These are phyloP conservation scores for Pediacus dermestoides DNA, from an alignment of 2,888 invertebrate species.

Conservation along the genomic window DNA sequence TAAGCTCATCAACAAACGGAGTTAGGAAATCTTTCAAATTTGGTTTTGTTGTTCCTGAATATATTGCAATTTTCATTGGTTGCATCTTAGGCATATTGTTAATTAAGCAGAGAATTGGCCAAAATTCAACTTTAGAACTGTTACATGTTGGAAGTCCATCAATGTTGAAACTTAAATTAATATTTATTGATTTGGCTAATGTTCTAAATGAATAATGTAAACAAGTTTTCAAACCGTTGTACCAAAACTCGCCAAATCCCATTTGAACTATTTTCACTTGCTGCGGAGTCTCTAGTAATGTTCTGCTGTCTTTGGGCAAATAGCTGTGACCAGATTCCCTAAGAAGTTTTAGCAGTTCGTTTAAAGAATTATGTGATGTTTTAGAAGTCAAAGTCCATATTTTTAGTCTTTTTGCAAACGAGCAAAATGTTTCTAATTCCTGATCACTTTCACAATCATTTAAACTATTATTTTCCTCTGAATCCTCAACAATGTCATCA, in stretches of 20 bases:
- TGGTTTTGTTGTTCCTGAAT: constrained; percentile 25
- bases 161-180: constrained; percentile 17
- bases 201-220: constrained; percentile 10
- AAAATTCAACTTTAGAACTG: constrained; percentile 19
- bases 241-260: constrained; percentile 18
- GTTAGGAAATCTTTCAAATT: constrained; percentile 15
- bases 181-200: constrained; percentile 11
- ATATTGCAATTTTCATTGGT: constrained; percentile 22
- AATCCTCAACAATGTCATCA: too few species aligned
- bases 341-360: not conserved
- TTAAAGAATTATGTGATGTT: not conserved
- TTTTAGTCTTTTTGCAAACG: not conserved
- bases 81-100: constrained; percentile 15
- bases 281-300: constrained; percentile 16
- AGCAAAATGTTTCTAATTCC: too few species aligned
- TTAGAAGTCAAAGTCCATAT: not conserved
- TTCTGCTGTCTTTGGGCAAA: constrained; percentile 9
- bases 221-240: constrained; percentile 18
- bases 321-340: not conserved
- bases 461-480: too few species aligned
- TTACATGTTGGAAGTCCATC: constrained; percentile 20
- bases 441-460: too few species aligned
- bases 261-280: constrained; percentile 9
- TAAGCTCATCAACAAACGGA: constrained; percentile 25
- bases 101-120: constrained; percentile 22